Evolutionary conservation across 2,113 vertebrate genomes (phyloP), one percentile per base, ranked within the genome.

Genomic region (Hemibagrus wyckioides): DNA sequence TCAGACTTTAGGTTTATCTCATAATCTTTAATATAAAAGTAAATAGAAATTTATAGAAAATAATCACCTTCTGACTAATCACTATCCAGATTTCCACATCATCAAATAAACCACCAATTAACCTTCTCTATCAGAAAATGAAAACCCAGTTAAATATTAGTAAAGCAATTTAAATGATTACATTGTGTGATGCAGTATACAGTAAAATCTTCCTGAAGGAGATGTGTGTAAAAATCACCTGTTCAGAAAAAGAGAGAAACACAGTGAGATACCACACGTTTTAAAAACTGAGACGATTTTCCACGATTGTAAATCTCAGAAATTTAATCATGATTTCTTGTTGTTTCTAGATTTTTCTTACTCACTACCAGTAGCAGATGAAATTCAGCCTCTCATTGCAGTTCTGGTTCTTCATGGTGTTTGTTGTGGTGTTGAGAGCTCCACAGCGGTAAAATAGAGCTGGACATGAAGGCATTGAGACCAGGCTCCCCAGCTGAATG

Each of bases 361-460:
- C 85, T 39, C n/a, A 80, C 85, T 0, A 84, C 56, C 1, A 41
- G 80, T 85, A 75, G 67, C 92, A 94, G 61, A 92, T 33, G 79
- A 92, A 94, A 81, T 90, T 90, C 7, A 92, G 87, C 76, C 75
- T 88, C 23, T 91, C 87, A 10, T 30, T 71, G 87, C 94, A 94
- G 87, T 93, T 88, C 88, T 80, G 75, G 73, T 69, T 89, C 6
- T 71, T 84, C 89, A 80, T 54, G 13, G 6, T 50, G 30, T 36
- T 1, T 7, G 10, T 79, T n/a, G 15, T 6, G 9, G 73, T 30
- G 65, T 85, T 91, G 17, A 89, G 86, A 19, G 86, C 88, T 57
- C 92, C 93, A 85, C 93, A 94, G 83, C 0, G 44, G 50, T 44
- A 48, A 28, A 44, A 48, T 39, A 21, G 59, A 48, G 28, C 9